Evolutionary conservation across 2,797 vertebrate genomes (phyloP), one percentile per base, ranked within the genome.

Genomic region (Lepilemur ruficaudatus): DNA sequence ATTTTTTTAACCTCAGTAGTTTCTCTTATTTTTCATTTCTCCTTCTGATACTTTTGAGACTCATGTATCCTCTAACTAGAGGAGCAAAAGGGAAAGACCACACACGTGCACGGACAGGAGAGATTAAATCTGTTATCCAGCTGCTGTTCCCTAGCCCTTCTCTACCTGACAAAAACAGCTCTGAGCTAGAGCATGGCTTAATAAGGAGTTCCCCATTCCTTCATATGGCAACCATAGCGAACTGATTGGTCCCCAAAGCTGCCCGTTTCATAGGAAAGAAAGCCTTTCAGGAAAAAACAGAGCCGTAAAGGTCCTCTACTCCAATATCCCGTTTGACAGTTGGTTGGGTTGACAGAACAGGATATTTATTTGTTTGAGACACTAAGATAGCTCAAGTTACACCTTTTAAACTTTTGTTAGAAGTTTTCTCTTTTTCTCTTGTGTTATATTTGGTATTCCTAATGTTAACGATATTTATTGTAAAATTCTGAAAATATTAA

Each of bases 401-500:
- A 91, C 46, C 63, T 35, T 4, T 79, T 73, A 18, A 48, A 69
- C 13, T 59, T 82, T 76, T 73, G 32, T 76, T 75, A 79, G 25
- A 86, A 11, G 32, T 70, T 81, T 88, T 73, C 23, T 25, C 4
- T n/a, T 89, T 96, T 72, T 28, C 25, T 93, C 23, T 78, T 86
- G 10, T 59, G 32, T 67, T 82, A 82, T 38, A 46, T 7, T 78
- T 88, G 35, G 7, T 63, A 65, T 43, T 91, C 22, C 72, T 3
- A 23, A 13, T 61, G 20, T 80, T 80, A 61, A 63, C 22, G 9
- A 25, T 61, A 85, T 48, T 85, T 82, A 81, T 84, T 14, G 57
- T 55, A 18, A 17, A 86, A 84, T 93, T 92, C 46, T 95, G 46
- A 85, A 87, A 79, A 50, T 85, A 85, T 35, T 85, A 95, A 81